Evolutionary conservation across 2,888 invertebrate genomes (phyloP).

Genomic region (Nephrocerus scutellatus): DNA sequence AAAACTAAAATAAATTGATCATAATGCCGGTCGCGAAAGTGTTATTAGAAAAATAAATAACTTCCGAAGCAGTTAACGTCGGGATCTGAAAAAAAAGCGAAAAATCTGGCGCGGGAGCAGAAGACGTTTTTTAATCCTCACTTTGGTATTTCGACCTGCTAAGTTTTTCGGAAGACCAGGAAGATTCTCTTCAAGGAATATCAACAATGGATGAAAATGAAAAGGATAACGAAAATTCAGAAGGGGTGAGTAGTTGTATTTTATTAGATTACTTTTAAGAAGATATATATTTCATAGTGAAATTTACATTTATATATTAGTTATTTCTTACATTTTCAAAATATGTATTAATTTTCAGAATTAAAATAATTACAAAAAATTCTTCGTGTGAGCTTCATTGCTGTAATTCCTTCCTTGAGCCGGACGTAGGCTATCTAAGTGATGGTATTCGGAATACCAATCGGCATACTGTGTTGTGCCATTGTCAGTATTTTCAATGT

Average conservation of each 20-base stretch:
- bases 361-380: conserved; percentile 3
- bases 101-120: too few species aligned
- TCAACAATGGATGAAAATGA: too few species aligned
- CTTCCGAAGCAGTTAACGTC: conserved; percentile 1
- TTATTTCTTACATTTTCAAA: conserved; percentile 1
- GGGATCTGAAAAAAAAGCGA: neutral
- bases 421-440: conserved; percentile 1
- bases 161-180: too few species aligned
- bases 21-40: neutral
- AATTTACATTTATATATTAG: too few species aligned
- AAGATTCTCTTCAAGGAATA: too few species aligned
- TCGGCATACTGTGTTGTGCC: conserved; percentile 2
- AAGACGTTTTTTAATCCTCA: too few species aligned
- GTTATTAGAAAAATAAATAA: conserved; percentile 1
- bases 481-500: conserved; percentile 2
- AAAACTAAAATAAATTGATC: conserved; percentile 1
- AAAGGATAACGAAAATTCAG: too few species aligned
- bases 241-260: conserved; percentile 4
- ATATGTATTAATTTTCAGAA: neutral
- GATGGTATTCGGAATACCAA: conserved; percentile 1
- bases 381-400: conserved; percentile 1
- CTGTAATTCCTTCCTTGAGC: conserved; percentile 3
- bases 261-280: conserved; percentile 4
- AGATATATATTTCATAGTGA: too few species aligned
- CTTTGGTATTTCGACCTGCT: too few species aligned